Base-by-base conservation (phyloP, 2,888 invertebrate species). In the Schizotus pectinicornis region DNA sequence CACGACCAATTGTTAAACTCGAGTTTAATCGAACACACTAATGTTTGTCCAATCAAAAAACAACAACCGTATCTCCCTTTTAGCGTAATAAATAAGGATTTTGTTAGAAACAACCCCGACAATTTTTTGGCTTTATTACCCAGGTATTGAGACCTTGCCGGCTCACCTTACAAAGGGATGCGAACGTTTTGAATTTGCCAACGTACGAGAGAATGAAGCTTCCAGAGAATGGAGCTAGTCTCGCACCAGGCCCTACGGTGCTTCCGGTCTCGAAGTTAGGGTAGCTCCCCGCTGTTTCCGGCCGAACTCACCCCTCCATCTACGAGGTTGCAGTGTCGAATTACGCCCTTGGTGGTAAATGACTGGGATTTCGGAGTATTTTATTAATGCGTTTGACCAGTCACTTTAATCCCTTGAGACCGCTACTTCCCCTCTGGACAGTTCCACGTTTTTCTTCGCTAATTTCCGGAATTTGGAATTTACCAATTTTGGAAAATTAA, bases 191-290 rank as follows among this genome's bases (percentile, higher is more conserved):
- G 22, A 22, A 22, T 22, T 22, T 22, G 22, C 22, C 5, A 22
- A 22, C 22, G 5, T 5, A 22, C 22, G 39, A 39, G 8, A 3
- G 14, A 39, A 39, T 6, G 39, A 12, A 13, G 7, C 39, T 3
- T 39, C 7, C 12, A 39, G 9, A 39, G 66, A 64, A 62, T 67
- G 22, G 22, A 22, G 63, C 56, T 73, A 78, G 75, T 68, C 78
- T 78, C 74, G 54, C 33, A 33, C 72, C 58, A 73, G 77, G 75
- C 67, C 51, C 64, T 68, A 69, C 70, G 64, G 49, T 63, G 74
- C 73, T 77, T 77, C 78, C 78, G 78, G 75, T 61, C 68, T 56
- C 61, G 63, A 63, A 68, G 79, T 73, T 79, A 78, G 80, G 80
- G 81, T 80, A 80, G 38, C 72, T 71, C 74, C 73, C 71, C 63